These are phyloP conservation scores for Hirtodrosophila duncani DNA, from an alignment of 2,888 invertebrate genomes.

Conservation along the genomic window DNA sequence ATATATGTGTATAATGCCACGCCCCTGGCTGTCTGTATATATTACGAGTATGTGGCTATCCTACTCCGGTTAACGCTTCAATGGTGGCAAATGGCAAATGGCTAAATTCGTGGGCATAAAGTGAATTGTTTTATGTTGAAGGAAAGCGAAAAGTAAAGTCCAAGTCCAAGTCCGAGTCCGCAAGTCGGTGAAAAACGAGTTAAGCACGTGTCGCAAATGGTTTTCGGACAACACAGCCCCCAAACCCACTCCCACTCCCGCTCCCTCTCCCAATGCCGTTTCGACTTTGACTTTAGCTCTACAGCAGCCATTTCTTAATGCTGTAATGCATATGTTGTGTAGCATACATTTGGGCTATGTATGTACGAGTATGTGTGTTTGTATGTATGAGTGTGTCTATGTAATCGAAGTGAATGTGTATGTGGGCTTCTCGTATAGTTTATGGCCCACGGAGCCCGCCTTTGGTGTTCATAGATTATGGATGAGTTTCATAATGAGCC, in stretches of 20 bases:
- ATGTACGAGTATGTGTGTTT: constrained; percentile 17
- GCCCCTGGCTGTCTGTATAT: neutral
- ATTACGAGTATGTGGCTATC: neutral
- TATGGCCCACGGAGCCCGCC: constrained; percentile 51
- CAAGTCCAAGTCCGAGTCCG: neutral
- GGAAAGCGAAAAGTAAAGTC: constrained; percentile 7
- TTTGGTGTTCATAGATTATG: constrained; percentile 69
- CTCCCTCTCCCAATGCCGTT: neutral
- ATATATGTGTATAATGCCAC: constrained; percentile 1
- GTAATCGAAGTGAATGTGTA: constrained; percentile 59
- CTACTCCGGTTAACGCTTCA: constrained; percentile 55
- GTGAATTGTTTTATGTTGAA: constrained; percentile 66
- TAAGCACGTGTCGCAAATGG: constrained; percentile 72
- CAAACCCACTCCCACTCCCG: neutral
- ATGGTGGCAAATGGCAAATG: constrained; percentile 61
- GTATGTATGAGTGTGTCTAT: constrained; percentile 13
- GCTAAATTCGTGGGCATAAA: constrained; percentile 70
- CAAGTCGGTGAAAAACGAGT: constrained; percentile 67
- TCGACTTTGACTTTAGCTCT: neutral
- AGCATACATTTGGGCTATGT: constrained; percentile 46
- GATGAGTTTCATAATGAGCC: constrained; percentile 73
- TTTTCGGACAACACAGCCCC: constrained; percentile 5
- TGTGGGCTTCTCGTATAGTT: constrained; percentile 36
- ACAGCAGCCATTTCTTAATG: neutral
- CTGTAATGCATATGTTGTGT: constrained; percentile 13